Evolutionary conservation across 2,888 invertebrate genomes (phyloP).

Genomic region (Dryadula phaetusa): DNA sequence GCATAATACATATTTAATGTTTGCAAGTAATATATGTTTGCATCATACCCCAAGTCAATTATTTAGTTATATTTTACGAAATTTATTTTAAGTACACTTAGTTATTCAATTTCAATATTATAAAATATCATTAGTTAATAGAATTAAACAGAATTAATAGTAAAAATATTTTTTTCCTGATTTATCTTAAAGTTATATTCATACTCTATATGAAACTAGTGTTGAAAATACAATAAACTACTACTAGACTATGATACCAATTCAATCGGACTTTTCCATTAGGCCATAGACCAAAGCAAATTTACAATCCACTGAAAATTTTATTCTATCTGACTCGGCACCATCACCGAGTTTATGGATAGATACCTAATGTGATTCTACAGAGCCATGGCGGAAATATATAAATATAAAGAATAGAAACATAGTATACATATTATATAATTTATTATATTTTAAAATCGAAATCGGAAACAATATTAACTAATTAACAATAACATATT

Average conservation of each 20-base stretch:
- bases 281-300: conserved; percentile 11
- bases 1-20: background rate
- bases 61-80: too few relatives aligned
- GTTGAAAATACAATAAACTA: background rate
- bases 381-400: background rate
- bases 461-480: background rate
- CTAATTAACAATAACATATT: background rate
- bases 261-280: conserved; percentile 11
- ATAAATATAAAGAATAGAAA: background rate
- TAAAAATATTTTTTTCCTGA: background rate
- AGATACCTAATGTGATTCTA: conserved; percentile 6
- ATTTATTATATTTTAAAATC: background rate
- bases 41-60: background rate
- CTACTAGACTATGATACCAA: conserved; percentile 2
- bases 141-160: too few relatives aligned
- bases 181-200: background rate
- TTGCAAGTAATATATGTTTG: background rate
- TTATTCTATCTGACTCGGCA: conserved; percentile 5
- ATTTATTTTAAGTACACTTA: background rate
- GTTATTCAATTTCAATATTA: too few relatives aligned
- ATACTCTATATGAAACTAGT: background rate
- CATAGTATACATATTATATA: background rate
- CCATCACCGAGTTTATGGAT: conserved; percentile 6
- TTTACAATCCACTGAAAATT: conserved; percentile 11
- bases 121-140: background rate